Percentiles rank a stretch among this genome's conserved stretches.
Conservation (phyloP, 2,797 vertebrate species). For the Malurus leucopterus region DNA sequence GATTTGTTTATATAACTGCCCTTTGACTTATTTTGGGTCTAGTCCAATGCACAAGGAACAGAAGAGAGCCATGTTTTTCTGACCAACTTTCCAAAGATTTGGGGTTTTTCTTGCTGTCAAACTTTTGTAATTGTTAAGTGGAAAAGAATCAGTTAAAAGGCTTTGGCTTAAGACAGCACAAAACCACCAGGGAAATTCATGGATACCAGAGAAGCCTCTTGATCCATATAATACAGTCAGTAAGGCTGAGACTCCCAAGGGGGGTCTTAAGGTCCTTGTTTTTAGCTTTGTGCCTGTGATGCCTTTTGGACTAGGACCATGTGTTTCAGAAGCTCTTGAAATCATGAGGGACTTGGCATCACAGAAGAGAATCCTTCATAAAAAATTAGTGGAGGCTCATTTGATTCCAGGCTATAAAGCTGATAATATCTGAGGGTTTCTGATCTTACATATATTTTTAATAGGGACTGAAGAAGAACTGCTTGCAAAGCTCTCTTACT, state of each 20-base stretch:
- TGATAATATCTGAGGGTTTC: neutral
- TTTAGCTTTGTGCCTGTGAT: neutral
- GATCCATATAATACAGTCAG: neutral
- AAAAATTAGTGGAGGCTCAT: neutral
- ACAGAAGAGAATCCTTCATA: neutral
- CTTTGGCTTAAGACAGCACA: neutral
- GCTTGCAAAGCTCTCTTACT: neutral
- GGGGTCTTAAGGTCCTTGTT: neutral
- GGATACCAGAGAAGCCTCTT: neutral
- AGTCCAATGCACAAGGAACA: neutral
- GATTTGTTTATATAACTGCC: neutral
- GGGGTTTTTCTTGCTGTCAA: neutral
- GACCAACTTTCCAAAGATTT: neutral
- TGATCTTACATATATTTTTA: slow-evolving; percentile 8
- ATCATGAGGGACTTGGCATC: neutral
- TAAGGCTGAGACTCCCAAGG: neutral
- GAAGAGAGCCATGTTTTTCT: neutral
- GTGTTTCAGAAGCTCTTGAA: neutral
- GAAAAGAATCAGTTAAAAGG: neutral
- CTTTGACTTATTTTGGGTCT: neutral
- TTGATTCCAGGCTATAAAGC: neutral
- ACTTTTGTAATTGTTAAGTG: neutral
- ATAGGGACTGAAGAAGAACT: neutral
- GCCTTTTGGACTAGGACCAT: neutral
- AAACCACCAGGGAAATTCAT: neutral